Percentiles rank a stretch among this genome's conserved stretches.
phyloP scores from a whole-genome alignment of 1,140 invertebrate genomes.

The Spodoptera frugiperda region DNA sequence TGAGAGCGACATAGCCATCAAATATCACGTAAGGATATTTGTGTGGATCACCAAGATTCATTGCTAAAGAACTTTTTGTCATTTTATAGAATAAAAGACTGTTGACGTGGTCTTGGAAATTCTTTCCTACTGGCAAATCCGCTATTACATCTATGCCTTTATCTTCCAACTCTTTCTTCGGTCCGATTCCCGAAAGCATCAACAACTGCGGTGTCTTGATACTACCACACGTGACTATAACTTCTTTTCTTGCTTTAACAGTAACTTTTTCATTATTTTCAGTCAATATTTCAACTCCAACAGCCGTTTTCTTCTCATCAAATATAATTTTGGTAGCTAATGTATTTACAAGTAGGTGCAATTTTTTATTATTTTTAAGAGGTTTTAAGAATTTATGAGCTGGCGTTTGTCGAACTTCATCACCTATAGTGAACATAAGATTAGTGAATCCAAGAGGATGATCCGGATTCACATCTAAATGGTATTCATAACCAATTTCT shows the following conservation, averaged over 20 bases:
- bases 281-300: slow-evolving; percentile 76
- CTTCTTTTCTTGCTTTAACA: slow-evolving; percentile 81
- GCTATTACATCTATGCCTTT: slow-evolving; percentile 87
- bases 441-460: slow-evolving; percentile 16
- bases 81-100: not conserved
- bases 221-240: slow-evolving; percentile 89
- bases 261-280: slow-evolving; percentile 83
- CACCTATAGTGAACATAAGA: not conserved
- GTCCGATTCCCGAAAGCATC: slow-evolving; percentile 90
- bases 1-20: too few species aligned
- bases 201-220: slow-evolving; percentile 88
- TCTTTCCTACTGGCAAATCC: slow-evolving; percentile 90
- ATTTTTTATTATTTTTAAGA: slow-evolving; percentile 84
- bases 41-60: not conserved
- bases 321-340: slow-evolving; percentile 87
- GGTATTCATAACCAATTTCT: slow-evolving; percentile 10
- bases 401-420: slow-evolving; percentile 81
- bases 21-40: too few species aligned
- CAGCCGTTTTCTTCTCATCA: slow-evolving; percentile 85
- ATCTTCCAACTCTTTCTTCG: slow-evolving; percentile 85
- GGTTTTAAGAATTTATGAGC: slow-evolving; percentile 86
- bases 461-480: not conserved
- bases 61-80: not conserved
- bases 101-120: slow-evolving; percentile 90
- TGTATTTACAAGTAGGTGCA: slow-evolving; percentile 67